Evolutionary conservation across 2,797 vertebrate genomes (phyloP).

Genomic region (Artibeus lituratus): DNA sequence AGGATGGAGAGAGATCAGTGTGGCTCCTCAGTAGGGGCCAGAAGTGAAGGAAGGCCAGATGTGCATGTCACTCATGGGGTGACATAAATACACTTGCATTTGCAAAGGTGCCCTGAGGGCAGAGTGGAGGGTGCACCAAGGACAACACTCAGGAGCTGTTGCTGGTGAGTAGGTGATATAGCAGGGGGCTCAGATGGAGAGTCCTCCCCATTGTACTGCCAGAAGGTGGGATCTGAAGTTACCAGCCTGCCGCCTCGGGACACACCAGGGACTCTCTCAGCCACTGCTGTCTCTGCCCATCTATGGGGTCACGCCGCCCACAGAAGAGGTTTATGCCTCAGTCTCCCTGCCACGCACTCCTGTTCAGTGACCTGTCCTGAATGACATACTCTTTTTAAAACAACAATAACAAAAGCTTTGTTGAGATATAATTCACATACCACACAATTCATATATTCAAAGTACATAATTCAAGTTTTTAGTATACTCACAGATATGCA

Average conservation of each 20-base stretch:
- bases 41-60: neutral
- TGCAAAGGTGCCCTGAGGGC: neutral
- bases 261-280: neutral
- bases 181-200: neutral
- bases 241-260: neutral
- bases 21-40: neutral
- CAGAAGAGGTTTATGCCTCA: neutral
- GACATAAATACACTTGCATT: rapidly evolving
- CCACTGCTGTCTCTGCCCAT: neutral
- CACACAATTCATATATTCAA: neutral
- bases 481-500: neutral
- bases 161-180: neutral
- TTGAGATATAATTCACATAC: neutral
- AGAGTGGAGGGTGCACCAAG: neutral
- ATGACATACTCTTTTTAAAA: neutral
- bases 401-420: neutral
- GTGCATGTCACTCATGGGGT: neutral
- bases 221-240: neutral
- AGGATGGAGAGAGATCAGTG: neutral
- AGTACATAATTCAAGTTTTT: neutral
- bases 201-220: neutral
- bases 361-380: neutral
- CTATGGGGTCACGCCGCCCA: neutral
- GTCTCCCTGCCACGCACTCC: neutral
- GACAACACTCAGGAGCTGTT: neutral